Evolutionary conservation across 2,113 vertebrate genomes (phyloP), one percentile per base, ranked within the genome.

Genomic region (Takifugu bimaculatus): DNA sequence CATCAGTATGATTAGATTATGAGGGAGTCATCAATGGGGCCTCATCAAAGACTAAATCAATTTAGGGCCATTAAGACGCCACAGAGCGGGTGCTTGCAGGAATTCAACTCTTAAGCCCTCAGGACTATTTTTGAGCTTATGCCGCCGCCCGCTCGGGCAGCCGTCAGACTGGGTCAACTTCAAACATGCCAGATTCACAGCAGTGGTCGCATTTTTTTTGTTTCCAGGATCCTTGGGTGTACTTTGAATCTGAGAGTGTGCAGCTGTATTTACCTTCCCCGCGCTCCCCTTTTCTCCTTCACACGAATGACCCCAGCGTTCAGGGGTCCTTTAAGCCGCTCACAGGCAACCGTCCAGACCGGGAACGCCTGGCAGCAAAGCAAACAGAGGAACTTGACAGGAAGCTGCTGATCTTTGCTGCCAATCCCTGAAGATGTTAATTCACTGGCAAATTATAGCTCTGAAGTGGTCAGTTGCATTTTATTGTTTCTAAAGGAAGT

Each of bases 201-300:
- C 47, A 45, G 57, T 39, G 44, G 6, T 27, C 15, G 63, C 52
- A 53, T 67, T 67, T 60, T 64, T 76, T 66, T 82, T 80, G 74
- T 79, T 77, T 79, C 54, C 4, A 12, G 73, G 52, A 71, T 68
- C 57, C 66, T 75, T 74, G 61, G 70, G 26, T 68, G 70, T 77
- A 77, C 78, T 81, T 85, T 80, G 72, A 77, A 82, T 63, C 50
- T 27, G 45, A 4, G 1, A 2, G 49, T 49, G 35, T 80, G 72
- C 72, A 72, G 79, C 78, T 84, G 72, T 79, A 76, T 84, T 82
- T 78, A 59, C 48, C 57, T 65, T 57, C 50, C 55, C 27, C 64
- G 45, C 26, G 48, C 68, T 47, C 75, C 61, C 64, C 20, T 13
- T 54, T 70, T 66, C 29, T 64, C 63, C 68, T 63, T 54, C 12